Base-by-base conservation (phyloP, 2,797 vertebrate genomes). In the Mormyrus proboscirostris region DNA sequence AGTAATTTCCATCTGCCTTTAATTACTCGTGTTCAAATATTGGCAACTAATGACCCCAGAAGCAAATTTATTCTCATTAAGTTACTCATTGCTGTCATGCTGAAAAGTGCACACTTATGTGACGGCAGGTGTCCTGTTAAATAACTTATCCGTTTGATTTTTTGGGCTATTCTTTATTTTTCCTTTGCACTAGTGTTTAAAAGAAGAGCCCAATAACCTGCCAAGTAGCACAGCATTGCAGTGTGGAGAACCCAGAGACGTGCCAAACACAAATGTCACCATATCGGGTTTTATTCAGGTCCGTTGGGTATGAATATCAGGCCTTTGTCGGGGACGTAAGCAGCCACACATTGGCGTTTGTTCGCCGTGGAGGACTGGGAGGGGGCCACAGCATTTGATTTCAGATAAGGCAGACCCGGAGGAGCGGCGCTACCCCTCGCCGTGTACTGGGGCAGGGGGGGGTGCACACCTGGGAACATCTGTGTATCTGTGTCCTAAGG, bases 261-360 rank as follows among this genome's bases (percentile, higher is more conserved):
- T 95, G 93, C 91, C 94, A 91, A 90, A 91, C 90, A 93, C 93
- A 93, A 94, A 95, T 95, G 95, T 92, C 93, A 92, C 93, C 90
- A 91, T 94, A 41, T 91, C 90, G 89, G 94, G 94, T 93, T 91
- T 93, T 91, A 92, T 93, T 94, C 94, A 94, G 93, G 94, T 96
- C 94, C 94, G 92, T 90, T 90, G 92, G 94, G 95, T 96, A 94
- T 96, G 94, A 96, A 96, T 96, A 95, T 96, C 96, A 95, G 93
- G 94, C 90, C 95, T 94, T 96, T 96, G 95, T 96, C 93, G 90
- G 94, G 93, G 94, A 95, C 94, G 93, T 92, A 95, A 94, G 92
- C 94, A 94, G 95, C 94, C 93, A 94, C 94, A 95, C 94, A 95
- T 96, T 93, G 94, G 90, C 92, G 94, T 96, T 95, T 96, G 94